Conservation (phyloP, 2,113 vertebrate genomes). For the Corythornis cristatus region DNA sequence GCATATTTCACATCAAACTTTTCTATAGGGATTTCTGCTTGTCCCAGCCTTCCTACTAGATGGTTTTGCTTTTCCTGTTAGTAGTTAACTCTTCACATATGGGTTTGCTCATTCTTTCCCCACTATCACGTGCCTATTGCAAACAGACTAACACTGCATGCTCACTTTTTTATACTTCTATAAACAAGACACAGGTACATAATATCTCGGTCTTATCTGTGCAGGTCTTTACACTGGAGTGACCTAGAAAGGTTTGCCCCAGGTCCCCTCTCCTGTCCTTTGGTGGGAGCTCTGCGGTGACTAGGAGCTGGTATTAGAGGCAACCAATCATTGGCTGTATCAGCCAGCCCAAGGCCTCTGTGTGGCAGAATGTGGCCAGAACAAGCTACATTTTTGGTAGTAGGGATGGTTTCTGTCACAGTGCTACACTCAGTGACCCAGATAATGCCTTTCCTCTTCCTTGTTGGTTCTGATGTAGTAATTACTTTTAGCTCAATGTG, state of each 20-base stretch:
- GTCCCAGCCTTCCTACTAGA: neutral
- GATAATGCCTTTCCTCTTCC: neutral
- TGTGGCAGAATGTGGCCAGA: neutral
- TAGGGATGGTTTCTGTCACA: neutral
- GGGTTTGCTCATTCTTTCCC: fast-evolving
- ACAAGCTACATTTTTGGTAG: neutral
- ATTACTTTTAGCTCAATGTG: neutral
- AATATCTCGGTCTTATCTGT: neutral
- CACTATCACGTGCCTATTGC: fast-evolving
- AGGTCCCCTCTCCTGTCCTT: neutral
- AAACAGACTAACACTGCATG: neutral
- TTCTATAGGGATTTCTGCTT: neutral
- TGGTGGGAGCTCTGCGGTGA: neutral
- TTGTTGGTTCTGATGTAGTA: neutral
- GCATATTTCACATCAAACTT: neutral
- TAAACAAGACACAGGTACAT: neutral
- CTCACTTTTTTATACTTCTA: neutral
- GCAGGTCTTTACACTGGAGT: neutral
- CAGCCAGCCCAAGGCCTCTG: neutral
- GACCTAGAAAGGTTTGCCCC: too few relatives aligned
- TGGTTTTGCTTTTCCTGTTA: neutral
- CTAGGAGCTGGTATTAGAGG: fast-evolving
- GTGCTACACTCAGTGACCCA: neutral
- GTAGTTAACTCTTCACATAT: fast-evolving
- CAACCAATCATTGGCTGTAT: neutral